Base-by-base conservation (phyloP, 2,888 invertebrate species). In the Acleris laterana region DNA sequence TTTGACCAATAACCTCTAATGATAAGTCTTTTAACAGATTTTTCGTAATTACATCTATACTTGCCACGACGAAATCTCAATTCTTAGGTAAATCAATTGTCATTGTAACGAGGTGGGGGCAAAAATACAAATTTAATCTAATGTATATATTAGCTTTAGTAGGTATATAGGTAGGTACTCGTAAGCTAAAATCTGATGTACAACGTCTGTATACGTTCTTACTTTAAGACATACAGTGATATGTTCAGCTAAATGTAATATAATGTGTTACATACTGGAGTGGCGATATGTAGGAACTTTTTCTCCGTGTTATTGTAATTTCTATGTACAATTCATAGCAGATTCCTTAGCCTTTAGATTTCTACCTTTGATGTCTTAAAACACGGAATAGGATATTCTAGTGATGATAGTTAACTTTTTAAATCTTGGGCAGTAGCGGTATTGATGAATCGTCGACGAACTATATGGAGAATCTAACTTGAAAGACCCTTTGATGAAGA, bases 121-220 rank as follows among this genome's bases (percentile, higher is more conserved):
- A 68, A 63, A 38, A 65, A 77, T 71, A 73, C 68, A 70, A 72
- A 74, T 74, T 70, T 71, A 70, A 76, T 70, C 70, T 81, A 80
- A 75, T 88, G 87, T 88, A 88, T 79, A 88, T 88, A 88, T 77
- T 82, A 82, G 79, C 74, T 69, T 75, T 83, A 85, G 80, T n/a
- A n/a, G n/a, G n/a, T 75, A 13, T 74, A 32, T 38, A 48, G 80
- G 75, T 83, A 84, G 78, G 74, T 87, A 83, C 81, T 83, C 82
- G 78, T 85, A 87, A 86, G 80, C 76, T 83, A 87, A 46, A 90
- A 90, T 88, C 90, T 90, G 89, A 90, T 92, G 92, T 93, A 93
- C 92, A 93, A 92, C 85, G 88, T 89, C 85, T 88, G 91, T 92
- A 92, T 92, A 92, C 91, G 92, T 89, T 76, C 84, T 84, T 83